Conservation (phyloP, 1,140 invertebrate species). For the Helicoverpa zea region DNA sequence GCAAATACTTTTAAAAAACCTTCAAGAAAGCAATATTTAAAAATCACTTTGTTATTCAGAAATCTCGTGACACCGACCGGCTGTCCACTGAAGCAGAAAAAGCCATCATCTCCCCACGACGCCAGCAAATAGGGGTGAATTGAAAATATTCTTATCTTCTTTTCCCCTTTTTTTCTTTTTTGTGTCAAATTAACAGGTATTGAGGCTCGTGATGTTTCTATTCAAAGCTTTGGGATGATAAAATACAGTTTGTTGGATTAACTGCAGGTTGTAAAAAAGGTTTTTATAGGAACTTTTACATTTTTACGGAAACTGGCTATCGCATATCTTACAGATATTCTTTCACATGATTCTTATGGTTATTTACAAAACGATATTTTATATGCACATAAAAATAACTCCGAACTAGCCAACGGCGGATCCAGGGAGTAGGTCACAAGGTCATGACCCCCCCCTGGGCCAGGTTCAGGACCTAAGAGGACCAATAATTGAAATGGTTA, state of each 20-base stretch:
- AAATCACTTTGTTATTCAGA: constrained; percentile 16
- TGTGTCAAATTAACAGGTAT: constrained; percentile 18
- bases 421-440: too few species aligned
- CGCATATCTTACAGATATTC: too few species aligned
- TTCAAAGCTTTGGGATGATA: not conserved
- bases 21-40: not conserved
- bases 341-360: too few species aligned
- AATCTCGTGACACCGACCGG: constrained; percentile 13
- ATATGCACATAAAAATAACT: too few species aligned
- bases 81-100: constrained; percentile 16
- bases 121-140: constrained; percentile 16
- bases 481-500: too few species aligned
- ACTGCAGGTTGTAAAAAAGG: too few species aligned
- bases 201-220: constrained; percentile 2
- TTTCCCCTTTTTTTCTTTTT: not conserved
- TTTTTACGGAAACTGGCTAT: too few species aligned
- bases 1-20: not conserved
- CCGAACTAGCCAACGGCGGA: too few species aligned
- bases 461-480: too few species aligned
- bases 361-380: too few species aligned
- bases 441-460: too few species aligned
- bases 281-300: too few species aligned
- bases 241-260: not conserved
- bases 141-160: constrained; percentile 11
- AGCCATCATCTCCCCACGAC: constrained; percentile 4